phyloP scores from a whole-genome alignment of 2,797 vertebrate genomes.

The Dendrocincla tyrannina region DNA sequence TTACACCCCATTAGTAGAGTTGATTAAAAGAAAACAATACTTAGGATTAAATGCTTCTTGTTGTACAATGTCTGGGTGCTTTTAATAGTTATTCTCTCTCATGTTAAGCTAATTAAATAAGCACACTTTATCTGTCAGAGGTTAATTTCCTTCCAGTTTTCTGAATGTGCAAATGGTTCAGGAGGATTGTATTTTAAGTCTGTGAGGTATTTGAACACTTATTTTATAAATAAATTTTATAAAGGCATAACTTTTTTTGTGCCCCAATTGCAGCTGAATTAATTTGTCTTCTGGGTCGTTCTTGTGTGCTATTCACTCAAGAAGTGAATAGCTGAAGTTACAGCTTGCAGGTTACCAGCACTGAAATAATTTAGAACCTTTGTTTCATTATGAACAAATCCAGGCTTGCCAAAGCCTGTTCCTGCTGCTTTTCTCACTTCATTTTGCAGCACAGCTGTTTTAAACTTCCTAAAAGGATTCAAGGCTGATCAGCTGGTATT shows the following conservation, averaged over 20 bases:
- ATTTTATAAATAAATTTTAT: neutral
- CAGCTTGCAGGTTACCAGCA: conserved; percentile 15
- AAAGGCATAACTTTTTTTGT: neutral
- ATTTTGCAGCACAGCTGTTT: conserved; percentile 46
- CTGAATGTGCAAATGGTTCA: neutral
- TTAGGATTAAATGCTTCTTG: neutral
- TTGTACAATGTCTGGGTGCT: neutral
- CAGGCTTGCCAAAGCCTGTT: neutral
- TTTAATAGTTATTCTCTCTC: neutral
- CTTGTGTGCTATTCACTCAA: neutral
- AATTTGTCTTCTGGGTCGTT: neutral
- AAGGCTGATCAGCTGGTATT: conserved; percentile 46
- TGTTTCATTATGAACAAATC: conserved; percentile 8
- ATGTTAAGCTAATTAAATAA: neutral
- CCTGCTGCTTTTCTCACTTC: conserved; percentile 31
- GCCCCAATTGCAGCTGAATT: neutral
- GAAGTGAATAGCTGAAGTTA: neutral
- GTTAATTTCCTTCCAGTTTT: neutral
- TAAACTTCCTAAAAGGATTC: conserved; percentile 43
- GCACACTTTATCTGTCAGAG: neutral
- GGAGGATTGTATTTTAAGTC: neutral
- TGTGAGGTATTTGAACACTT: neutral
- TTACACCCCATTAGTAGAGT: neutral
- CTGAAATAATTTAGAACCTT: conserved; percentile 16
- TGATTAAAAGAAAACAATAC: neutral